These are phyloP conservation scores for Nezara viridula DNA, from an alignment of 2,888 invertebrate species.

Conservation along the genomic window DNA sequence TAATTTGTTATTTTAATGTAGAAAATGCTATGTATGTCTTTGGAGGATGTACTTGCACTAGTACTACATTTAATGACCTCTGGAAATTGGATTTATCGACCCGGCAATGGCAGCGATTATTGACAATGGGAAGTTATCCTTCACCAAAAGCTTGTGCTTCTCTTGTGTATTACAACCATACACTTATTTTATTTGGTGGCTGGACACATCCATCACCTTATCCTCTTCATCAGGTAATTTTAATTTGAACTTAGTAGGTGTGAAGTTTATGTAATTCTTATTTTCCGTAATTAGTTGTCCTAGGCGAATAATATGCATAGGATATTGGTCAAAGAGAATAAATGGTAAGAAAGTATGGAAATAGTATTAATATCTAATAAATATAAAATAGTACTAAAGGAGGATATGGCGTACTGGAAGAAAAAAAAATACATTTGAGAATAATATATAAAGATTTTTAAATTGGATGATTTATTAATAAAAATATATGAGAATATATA, in stretches of 20 bases:
- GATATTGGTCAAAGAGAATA: no score
- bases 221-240: slow-evolving; percentile 81
- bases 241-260: neutral
- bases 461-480: no score
- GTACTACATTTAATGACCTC: slow-evolving; percentile 96
- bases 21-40: slow-evolving; percentile 93
- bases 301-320: no score
- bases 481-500: no score
- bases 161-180: slow-evolving; percentile 88
- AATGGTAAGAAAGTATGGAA: no score
- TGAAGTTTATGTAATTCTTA: neutral
- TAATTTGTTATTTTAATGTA: slow-evolving; percentile 62
- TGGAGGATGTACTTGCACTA: slow-evolving; percentile 94
- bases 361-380: no score
- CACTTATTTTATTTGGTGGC: slow-evolving; percentile 91
- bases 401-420: no score
- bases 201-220: slow-evolving; percentile 93
- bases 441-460: no score
- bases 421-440: no score
- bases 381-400: no score
- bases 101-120: slow-evolving; percentile 86
- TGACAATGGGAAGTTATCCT: slow-evolving; percentile 90
- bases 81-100: slow-evolving; percentile 93
- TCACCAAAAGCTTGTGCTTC: slow-evolving; percentile 96
- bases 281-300: no score